Evolutionary conservation across 2,797 vertebrate genomes (phyloP), one percentile per base, ranked within the genome.

Genomic region (Glossophaga mutica): DNA sequence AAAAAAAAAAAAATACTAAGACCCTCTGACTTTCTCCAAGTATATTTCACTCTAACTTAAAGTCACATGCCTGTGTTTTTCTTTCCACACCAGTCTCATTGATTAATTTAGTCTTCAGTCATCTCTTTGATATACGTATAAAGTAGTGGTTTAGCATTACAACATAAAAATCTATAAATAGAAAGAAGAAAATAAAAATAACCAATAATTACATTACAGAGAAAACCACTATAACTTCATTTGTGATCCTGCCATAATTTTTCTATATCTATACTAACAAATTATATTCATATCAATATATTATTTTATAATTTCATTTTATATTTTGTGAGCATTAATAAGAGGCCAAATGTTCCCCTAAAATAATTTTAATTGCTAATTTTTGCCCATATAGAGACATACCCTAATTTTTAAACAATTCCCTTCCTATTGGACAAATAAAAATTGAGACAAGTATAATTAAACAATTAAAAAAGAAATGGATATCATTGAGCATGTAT

Each of bases 41-140:
- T 52, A 42, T 18, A 48, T 86, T 94, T 94, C 85, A 82, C 34
- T 90, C 11, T 86, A 94, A 95, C 29, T 81, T 67, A 91, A 94
- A 74, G 57, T 67, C 39, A 87, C 3, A 55, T 9, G n/a, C 29
- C 19, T 19, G 0, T 9, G 32, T 62, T 77, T 89, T 89, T 85
- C 79, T 65, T 82, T 91, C 44, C 68, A 85, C 9, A 55, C 0
- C 11, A 79, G 39, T 70, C 29, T 19, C 93, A 39, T 8, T 34
- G 37, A 55, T 84, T 78, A 67, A 90, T 88, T 48, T 82, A 82
- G 19, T 73, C 37, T 8, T 76, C 50, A 89, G 34, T 70, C 52
- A 81, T 57, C 39, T 26, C 22, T 83, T 68, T 94, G 59, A 73
- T 83, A 52, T 32, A 32, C 14, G 8, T n/a, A 34, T 76, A 88